These are phyloP conservation scores for Buceros bicornis DNA, from an alignment of 2,797 vertebrate genomes.

Conservation along the genomic window DNA sequence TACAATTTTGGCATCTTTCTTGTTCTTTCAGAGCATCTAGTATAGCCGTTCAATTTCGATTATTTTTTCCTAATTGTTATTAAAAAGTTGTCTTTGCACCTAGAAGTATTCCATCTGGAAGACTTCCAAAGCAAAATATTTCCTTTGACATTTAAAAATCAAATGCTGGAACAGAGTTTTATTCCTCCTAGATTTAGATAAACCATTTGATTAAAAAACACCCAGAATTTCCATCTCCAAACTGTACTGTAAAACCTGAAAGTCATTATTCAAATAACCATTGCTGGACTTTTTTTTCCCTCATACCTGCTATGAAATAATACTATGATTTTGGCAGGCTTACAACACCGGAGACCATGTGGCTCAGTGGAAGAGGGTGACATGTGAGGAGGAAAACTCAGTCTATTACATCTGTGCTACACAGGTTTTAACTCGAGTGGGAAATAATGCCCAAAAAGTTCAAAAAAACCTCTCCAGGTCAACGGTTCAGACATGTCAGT, in stretches of 20 bases:
- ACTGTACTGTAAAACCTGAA: background rate
- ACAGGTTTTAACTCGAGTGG: background rate
- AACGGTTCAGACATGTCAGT: background rate
- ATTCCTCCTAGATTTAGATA: background rate
- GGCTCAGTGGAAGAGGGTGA: background rate
- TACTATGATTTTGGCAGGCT: background rate
- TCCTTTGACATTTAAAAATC: constrained; percentile 35
- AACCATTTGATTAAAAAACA: background rate
- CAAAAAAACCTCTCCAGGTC: background rate
- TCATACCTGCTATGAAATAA: background rate
- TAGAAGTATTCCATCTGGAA: background rate
- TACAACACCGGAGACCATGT: background rate
- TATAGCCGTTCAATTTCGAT: background rate
- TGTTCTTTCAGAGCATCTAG: background rate
- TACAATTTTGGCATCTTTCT: background rate
- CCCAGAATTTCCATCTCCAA: background rate
- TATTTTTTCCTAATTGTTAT: constrained; percentile 15
- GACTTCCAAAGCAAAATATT: constrained; percentile 29
- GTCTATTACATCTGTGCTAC: background rate
- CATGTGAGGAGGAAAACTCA: background rate
- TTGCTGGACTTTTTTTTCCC: fast-evolving
- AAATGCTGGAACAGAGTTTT: background rate
- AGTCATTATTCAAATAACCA: background rate
- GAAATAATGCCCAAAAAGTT: background rate
- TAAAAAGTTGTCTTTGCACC: background rate